Conservation (phyloP, 2,888 invertebrate genomes). For the Nysson spinosus region DNA sequence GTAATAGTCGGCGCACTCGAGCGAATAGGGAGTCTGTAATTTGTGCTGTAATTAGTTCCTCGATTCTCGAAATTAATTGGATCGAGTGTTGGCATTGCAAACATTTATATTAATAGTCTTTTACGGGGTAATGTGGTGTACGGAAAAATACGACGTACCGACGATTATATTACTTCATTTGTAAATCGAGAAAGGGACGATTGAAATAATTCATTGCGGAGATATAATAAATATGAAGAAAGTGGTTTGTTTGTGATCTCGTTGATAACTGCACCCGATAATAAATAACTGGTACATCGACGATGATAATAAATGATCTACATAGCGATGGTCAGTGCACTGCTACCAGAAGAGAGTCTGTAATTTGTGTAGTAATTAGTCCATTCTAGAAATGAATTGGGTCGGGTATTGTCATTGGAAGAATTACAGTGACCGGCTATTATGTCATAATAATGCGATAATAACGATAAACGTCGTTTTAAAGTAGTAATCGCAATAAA, state of each 20-base stretch:
- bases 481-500: slow-evolving; percentile 30
- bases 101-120: slow-evolving; percentile 40
- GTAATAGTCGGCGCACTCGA: slow-evolving; percentile 26
- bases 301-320: slow-evolving; percentile 46
- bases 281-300: slow-evolving; percentile 33
- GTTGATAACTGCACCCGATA: slow-evolving; percentile 34
- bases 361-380: slow-evolving; percentile 56
- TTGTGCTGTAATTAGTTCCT: slow-evolving; percentile 42
- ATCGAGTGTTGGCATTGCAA: slow-evolving; percentile 35
- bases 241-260: neutral
- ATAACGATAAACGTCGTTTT: slow-evolving; percentile 42
- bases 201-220: neutral
- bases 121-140: neutral
- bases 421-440: slow-evolving; percentile 46
- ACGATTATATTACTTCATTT: neutral
- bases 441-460: slow-evolving; percentile 41
- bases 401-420: slow-evolving; percentile 41
- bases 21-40: slow-evolving; percentile 30
- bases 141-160: slow-evolving; percentile 13
- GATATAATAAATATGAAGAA: too few relatives aligned
- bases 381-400: slow-evolving; percentile 54
- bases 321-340: slow-evolving; percentile 17
- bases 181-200: neutral
- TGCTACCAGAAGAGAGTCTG: slow-evolving; percentile 31
- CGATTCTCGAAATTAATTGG: slow-evolving; percentile 43